Evolutionary conservation across 2,113 vertebrate species (phyloP), one percentile per base, ranked within the genome.

Genomic region (Motacilla tschutschensis): DNA sequence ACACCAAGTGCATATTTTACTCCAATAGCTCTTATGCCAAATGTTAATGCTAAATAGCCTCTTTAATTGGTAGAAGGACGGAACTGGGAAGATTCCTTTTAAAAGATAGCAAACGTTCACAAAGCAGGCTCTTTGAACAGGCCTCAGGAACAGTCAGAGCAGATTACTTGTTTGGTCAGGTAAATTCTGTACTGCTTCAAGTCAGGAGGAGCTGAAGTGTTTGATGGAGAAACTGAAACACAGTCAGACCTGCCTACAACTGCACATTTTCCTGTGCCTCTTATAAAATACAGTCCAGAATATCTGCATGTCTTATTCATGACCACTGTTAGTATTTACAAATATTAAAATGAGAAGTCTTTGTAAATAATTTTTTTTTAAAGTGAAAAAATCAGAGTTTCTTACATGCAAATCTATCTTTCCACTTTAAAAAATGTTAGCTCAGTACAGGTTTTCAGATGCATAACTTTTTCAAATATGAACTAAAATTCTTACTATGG

Each of bases 381-480:
- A 36, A 2, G 6, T 20, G 28, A 5, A 77, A 62, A 48, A 33
- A 12, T 20, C 1, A 1, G 10, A 5, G 5, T 13, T 5, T 24
- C 9, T 64, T 28, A 8, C 31, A 41, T 58, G 17, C 3, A 17
- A 4, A 10, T 25, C 21, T 54, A 9, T 17, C 16, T 67, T 78
- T 47, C 21, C 12, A 36, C 28, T 70, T 7, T 29, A 38, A 51
- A 57, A 77, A 78, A 71, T 41, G 2, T 21, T 67, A 12, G 3
- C 14, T 75, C 46, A 36, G 10, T 40, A 59, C 28, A 4, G 0
- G 21, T 57, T 86, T 84, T 69, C 35, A 78, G 28, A 87, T 14
- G 20, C 19, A 8, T 53, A 72, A 24, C n/a, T 60, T 79, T 46
- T 62, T 62, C 38, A 53, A 35, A 82, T 15, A 54, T 13, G 14